Base-by-base conservation (phyloP, 1,140 invertebrate genomes). In the Lepeophtheirus salmonis region DNA sequence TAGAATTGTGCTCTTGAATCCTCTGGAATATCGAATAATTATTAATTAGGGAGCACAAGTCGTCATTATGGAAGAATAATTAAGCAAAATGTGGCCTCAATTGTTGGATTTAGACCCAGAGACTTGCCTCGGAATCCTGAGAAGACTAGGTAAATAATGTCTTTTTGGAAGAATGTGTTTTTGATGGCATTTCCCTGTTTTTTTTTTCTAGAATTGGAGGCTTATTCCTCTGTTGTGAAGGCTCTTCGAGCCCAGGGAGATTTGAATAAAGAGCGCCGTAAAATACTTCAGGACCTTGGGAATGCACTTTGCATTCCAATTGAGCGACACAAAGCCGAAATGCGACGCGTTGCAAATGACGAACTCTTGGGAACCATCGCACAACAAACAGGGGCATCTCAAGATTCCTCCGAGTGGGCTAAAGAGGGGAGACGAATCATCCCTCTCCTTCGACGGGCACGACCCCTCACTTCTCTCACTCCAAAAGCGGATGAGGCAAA, bases 241-340 rank as follows among this genome's bases (percentile, higher is more conserved):
- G 86, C 86, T 63, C 80, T 92, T 70, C 79, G 89, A 73, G 89
- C 88, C 67, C 89, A 92, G 75, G 89, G 89, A 60, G 77, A 81
- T 68, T 79, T 91, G 41, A 85, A 79, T 66, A 80, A 79, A 67
- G 81, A 83, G 64, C 90, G 89, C 77, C 80, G 81, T 70, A 84
- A 83, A 70, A 73, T 90, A 63, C 74, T 94, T 50, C 80, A 82
- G 69, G 85, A 91, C 69, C 72, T 90, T 61, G 80, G 84, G 66
- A 77, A 77, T 67, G 76, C 80, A 68, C 79, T 94, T 65, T 85
- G 86, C 72, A 90, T 94, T 70, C 81, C 84, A 54, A 79, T 81
- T 68, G 89, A 92, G 71, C 77, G 89, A 64, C 87, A 92, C 71
- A 80, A 83, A 65, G 87, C 88, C 62, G 89, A 94, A 77, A 79